phyloP scores from a whole-genome alignment of 2,888 invertebrate genomes.

The Terebella lapidaria region DNA sequence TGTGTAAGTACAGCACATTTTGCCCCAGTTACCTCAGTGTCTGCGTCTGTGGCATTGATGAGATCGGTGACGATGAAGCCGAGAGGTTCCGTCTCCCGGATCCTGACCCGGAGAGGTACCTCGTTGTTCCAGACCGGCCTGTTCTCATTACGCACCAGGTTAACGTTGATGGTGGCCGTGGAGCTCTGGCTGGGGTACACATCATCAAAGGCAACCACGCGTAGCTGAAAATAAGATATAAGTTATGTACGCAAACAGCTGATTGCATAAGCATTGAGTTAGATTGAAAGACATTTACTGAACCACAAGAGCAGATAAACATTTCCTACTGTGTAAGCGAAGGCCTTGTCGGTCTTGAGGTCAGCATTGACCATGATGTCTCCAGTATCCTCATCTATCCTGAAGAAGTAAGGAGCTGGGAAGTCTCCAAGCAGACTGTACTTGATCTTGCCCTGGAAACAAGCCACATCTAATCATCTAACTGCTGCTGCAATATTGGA shows the following conservation, averaged over 20 bases:
- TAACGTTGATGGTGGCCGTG: constrained; percentile 34
- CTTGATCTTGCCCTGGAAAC: constrained; percentile 29
- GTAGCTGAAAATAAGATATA: constrained; percentile 27
- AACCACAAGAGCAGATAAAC: too few species aligned
- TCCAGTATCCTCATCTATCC: constrained; percentile 31
- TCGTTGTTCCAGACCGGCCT: constrained; percentile 27
- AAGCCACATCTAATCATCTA: neutral
- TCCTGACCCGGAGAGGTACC: constrained; percentile 18
- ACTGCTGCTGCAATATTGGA: neutral
- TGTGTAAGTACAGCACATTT: too few species aligned
- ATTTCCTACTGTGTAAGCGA: constrained; percentile 18
- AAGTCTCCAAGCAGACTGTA: constrained; percentile 45
- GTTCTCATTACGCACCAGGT: constrained; percentile 36
- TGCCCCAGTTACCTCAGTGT: too few species aligned
- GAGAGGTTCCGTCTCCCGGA: constrained; percentile 30
- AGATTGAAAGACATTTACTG: too few species aligned
- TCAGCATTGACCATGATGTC: constrained; percentile 22
- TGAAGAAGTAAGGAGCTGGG: constrained; percentile 35
- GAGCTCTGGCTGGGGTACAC: constrained; percentile 32
- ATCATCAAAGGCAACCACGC: constrained; percentile 30
- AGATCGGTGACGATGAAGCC: constrained; percentile 25
- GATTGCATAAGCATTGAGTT: neutral
- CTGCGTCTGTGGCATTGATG: constrained; percentile 20
- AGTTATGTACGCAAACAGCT: neutral
- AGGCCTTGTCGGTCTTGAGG: constrained; percentile 19